phyloP scores from a whole-genome alignment of 2,888 invertebrate genomes.

The Parnassius glacialis region DNA sequence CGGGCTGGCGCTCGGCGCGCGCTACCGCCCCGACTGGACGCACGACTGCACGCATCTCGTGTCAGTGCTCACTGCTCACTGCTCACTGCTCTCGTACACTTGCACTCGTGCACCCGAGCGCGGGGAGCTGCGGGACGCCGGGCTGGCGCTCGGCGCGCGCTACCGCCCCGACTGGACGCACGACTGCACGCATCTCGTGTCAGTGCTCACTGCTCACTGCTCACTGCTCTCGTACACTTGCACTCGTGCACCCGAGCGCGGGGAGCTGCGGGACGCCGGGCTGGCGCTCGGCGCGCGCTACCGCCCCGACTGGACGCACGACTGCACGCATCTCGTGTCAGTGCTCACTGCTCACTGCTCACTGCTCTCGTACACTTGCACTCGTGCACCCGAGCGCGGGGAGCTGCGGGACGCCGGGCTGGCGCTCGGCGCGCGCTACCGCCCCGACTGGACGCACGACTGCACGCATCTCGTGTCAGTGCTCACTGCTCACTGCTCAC shows the following conservation, averaged over 20 bases:
- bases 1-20: conserved; percentile 89
- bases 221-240: too few species aligned
- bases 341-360: too few species aligned
- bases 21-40: conserved; percentile 89
- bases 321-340: conserved; percentile 90
- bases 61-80: conserved; percentile 71
- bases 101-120: conserved; percentile 82
- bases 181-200: conserved; percentile 91
- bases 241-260: conserved; percentile 81
- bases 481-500: too few species aligned
- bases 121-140: conserved; percentile 31
- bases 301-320: conserved; percentile 62
- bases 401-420: too few species aligned
- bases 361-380: conserved; percentile 31
- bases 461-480: too few species aligned
- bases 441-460: too few species aligned
- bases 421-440: too few species aligned
- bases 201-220: too few species aligned
- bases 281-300: conserved; percentile 90
- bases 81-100: too few species aligned
- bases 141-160: too few species aligned
- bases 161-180: too few species aligned
- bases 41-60: conserved; percentile 90
- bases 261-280: conserved; percentile 84
- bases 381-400: too few species aligned